Conservation (phyloP, 2,888 invertebrate species). For the Cantharis nigra region DNA sequence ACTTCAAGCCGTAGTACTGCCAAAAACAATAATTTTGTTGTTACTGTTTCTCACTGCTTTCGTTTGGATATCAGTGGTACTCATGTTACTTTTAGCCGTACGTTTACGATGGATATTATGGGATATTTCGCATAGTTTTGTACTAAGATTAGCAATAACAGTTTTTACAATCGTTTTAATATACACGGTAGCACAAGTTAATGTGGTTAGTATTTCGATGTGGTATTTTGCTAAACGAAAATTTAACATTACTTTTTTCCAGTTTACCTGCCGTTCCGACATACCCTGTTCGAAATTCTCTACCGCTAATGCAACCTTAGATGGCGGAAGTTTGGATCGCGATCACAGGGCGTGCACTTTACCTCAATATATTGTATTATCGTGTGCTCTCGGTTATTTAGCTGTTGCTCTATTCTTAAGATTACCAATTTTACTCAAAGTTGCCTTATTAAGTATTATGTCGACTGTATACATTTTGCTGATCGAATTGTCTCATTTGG, state of each 20-base stretch:
- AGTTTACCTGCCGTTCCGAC: slow-evolving; percentile 69
- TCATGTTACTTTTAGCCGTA: slow-evolving; percentile 83
- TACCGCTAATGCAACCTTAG: slow-evolving; percentile 60
- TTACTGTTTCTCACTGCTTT: slow-evolving; percentile 87
- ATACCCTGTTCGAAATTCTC: slow-evolving; percentile 57
- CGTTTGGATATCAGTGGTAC: slow-evolving; percentile 85
- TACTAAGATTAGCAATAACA: slow-evolving; percentile 81
- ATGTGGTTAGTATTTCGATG: slow-evolving; percentile 76
- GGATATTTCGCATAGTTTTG: slow-evolving; percentile 84
- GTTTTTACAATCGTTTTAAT: slow-evolving; percentile 85
- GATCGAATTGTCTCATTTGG: slow-evolving; percentile 79
- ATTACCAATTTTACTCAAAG: slow-evolving; percentile 82
- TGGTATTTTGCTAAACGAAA: neutral
- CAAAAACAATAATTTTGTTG: slow-evolving; percentile 81
- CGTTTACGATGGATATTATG: slow-evolving; percentile 82
- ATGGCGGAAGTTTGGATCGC: slow-evolving; percentile 50
- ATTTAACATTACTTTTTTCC: slow-evolving; percentile 36
- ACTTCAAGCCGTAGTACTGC: slow-evolving; percentile 79
- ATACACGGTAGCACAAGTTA: slow-evolving; percentile 89
- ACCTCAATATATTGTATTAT: slow-evolving; percentile 85
- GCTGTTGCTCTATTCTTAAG: slow-evolving; percentile 84
- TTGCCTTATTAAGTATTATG: slow-evolving; percentile 76
- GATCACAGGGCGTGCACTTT: slow-evolving; percentile 82
- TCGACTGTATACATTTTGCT: slow-evolving; percentile 79
- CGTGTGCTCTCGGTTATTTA: slow-evolving; percentile 82